These are phyloP conservation scores for Dione juno DNA, from an alignment of 2,888 invertebrate genomes.

Conservation along the genomic window DNA sequence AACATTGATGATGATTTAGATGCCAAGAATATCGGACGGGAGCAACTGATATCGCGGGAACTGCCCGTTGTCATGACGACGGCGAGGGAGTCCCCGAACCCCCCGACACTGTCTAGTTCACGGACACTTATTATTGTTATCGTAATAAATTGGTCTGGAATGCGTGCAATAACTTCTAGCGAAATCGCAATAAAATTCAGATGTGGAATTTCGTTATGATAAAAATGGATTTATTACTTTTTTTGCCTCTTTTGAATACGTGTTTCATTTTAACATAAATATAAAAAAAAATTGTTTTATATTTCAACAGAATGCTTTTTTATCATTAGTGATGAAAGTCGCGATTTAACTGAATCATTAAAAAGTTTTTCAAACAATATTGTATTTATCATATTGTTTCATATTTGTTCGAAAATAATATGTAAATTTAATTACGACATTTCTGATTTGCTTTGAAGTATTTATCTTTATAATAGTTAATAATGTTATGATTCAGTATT, in stretches of 20 bases:
- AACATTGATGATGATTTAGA: slow-evolving; percentile 81
- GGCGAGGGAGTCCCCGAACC: slow-evolving; percentile 52
- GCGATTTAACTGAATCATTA: neutral
- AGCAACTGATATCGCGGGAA: slow-evolving; percentile 67
- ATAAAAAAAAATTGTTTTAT: slow-evolving; percentile 12
- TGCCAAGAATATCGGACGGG: slow-evolving; percentile 76
- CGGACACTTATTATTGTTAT: slow-evolving; percentile 81
- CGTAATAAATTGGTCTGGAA: slow-evolving; percentile 80
- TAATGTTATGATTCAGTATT: no score
- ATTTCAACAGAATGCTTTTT: neutral
- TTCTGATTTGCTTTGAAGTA: no score
- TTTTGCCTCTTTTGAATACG: slow-evolving; percentile 42
- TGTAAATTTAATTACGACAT: no score
- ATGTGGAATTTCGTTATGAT: slow-evolving; percentile 49
- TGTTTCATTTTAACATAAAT: slow-evolving; percentile 35
- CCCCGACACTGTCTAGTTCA: slow-evolving; percentile 72
- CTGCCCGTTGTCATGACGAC: slow-evolving; percentile 68
- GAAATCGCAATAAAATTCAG: slow-evolving; percentile 70
- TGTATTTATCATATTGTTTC: neutral
- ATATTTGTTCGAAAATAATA: no score
- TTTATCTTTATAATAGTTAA: no score
- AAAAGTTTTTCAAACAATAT: neutral
- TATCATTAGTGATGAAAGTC: neutral
- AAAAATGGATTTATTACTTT: slow-evolving; percentile 47
- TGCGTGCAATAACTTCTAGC: slow-evolving; percentile 71